Evolutionary conservation across 2,888 invertebrate species (phyloP), one percentile per base, ranked within the genome.

Genomic region (Tinea trinotella): DNA sequence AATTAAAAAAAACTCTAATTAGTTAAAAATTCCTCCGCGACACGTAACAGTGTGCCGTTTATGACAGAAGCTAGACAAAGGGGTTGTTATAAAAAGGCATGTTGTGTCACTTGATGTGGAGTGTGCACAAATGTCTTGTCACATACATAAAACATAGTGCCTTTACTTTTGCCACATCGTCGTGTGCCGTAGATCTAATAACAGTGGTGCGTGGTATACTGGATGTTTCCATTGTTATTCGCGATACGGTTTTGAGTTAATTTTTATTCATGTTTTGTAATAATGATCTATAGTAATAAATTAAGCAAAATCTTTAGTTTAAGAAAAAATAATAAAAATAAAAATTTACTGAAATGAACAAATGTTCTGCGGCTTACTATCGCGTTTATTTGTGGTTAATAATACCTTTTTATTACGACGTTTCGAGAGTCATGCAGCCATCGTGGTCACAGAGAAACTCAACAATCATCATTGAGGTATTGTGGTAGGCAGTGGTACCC

Each of bases 141-240:
- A 53, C 53, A 53, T 53, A 53, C 40, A 40, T 53, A 53, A 40
- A 36, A 53, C 53, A 36, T 53, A 53, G 36, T 22, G 53, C 13
- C 50, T 19, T 40, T 40, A 19, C 36, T 53, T 53, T 40, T 40
- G 40, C 36, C 52, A 20, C 53, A 35, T 34, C 53, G n/a, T n/a
- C n/a, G 53, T 40, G 40, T 15, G 18, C 13, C 5, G 53, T 13
- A 53, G 53, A 53, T 53, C 53, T 53, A 53, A 53, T 53, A 53
- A 53, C 53, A n/a, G 53, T 34, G 34, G 52, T 53, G 24, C 50
- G 50, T 50, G 22, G 50, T 6, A 15, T 24, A 5, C 4, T 6
- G 13, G 2, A 9, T 9, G 24, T 50, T 12, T 50, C 50, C 50
- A 50, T 50, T 50, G 24, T 24, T n/a, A 22, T 13, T 2, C 6